Base-by-base conservation (phyloP, 2,113 vertebrate genomes). In the Smithornis capensis region DNA sequence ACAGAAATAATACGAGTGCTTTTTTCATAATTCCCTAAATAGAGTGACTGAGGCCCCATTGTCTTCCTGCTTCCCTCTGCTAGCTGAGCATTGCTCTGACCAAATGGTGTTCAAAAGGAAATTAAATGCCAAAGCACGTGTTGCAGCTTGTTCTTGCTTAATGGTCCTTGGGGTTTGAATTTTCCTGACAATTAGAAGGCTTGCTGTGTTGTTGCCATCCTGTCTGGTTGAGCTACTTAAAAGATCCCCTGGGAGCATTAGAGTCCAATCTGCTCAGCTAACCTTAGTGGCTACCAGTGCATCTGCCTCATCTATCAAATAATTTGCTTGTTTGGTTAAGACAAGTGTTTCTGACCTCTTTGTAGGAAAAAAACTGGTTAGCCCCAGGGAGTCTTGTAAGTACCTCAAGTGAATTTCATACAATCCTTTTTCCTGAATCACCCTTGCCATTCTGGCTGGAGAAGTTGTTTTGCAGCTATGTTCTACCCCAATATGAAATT, bases 181-280 rank as follows among this genome's bases (percentile, higher is more conserved):
- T 96, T 95, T 87, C 74, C 84, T 90, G 78, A 62, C 78, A 91
- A 77, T 94, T 96, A 65, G 74, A 40, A 69, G 22, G 44, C 85
- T 90, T 81, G 94, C 91, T 89, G 76, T 52, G 71, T 95, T 83
- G 56, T 83, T 93, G 73, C 89, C 42, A 40, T 89, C 52, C 68
- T 92, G 69, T 84, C 49, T 94, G 69, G 28, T 59, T 91, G 73
- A 93, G 79, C 71, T 89, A 40, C 79, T 95, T 93, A 49, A 88
- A 94, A 80, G 63, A 74, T 90, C 75, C 60, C 47, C 33, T 37
- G 56, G 37, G 93, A 95, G 60, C 83, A 53, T 47, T 78, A 75
- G 16, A 88, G 88, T 75, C 83, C 92, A 90, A 38, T 96, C 83
- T 96, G 76, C 88, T 93, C 83, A 78, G 83, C 79, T 94, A 89